Base-by-base conservation (phyloP, 1,140 invertebrate species). In the Lanistes nyassanus region DNA sequence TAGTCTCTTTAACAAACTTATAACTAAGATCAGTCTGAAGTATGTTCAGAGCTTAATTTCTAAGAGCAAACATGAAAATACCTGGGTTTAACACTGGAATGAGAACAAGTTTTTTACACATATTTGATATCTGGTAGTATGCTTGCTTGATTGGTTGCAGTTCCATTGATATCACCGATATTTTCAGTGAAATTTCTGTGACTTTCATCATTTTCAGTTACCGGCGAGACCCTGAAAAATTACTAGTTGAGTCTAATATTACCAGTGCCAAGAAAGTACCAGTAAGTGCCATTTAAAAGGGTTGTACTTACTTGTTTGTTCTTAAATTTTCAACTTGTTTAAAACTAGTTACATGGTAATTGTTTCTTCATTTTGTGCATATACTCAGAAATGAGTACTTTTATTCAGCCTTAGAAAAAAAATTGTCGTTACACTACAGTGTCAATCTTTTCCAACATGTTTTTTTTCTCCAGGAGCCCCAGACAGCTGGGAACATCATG, bases 161-260 rank as follows among this genome's bases (percentile, higher is more conserved):
- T n/a, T n/a, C n/a, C n/a, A n/a, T 36, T 60, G 23, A 7, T 11
- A 11, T n/a, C 19, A 13, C 5, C 56, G 29, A 26, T 62, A 53
- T 53, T 73, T 72, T 74, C 31, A 37, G 42, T 13, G 42, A n/a
- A n/a, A n/a, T n/a, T n/a, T n/a, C n/a, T n/a, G 42, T 47, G 42
- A 13, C 42, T 47, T 9, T 13, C 42, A 47, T 47, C 42, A 9
- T 71, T 81, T 82, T 62, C 77, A 88, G 85, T 75, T 81, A 88
- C 79, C 82, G 82, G 70, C 82, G 78, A 78, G 83, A 88, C 75
- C 80, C 86, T 21, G 73, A 92, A 81, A 92, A 93, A 81, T 91
- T 97, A 26, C 90, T 97, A 78, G 91, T 95, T 36, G 92, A 92
- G 81, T 95, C 95, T 71, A 93, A 92, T 84, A 93, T 97, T n/a